Evolutionary conservation across 2,113 vertebrate species (phyloP), one percentile per base, ranked within the genome.

Genomic region (Oenanthe oenanthe): DNA sequence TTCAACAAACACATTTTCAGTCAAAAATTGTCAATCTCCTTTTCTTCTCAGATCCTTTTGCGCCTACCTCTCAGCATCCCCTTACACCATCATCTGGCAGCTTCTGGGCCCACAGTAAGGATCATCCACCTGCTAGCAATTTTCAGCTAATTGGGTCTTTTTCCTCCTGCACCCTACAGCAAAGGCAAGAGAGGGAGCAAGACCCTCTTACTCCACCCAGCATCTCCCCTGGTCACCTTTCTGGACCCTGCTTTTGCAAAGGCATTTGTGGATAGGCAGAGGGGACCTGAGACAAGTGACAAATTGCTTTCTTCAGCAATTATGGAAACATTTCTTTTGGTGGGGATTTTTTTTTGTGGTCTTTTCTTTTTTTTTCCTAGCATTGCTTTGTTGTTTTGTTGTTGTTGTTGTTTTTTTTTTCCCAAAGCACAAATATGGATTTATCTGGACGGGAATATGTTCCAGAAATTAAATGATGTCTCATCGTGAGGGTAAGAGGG

Each of bases 1-100:
- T 97, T 95, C 93, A 94, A 93, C 92, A 95, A 95, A 93, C 94
- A 67, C 0, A 0, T 90, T 94, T 92, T 90, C 85, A 86, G 85
- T 96, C 92, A 92, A 74, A 92, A 95, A 92, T 80, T 90, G 92
- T 94, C 94, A 96, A 53, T 85, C 88, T 89, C 34, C n/a, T 88
- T 88, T 92, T 94, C 47, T 93, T 63, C 38, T n/a, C 56, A 71
- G 43, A 83, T 77, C 22, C n/a, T 88, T 83, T 79, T 77, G 53
- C 7, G 0, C 72, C 48, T 88, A 9, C 22, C 34, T 93, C 61
- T 88, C 63, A 77, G 51, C 48, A 65, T 36, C 53, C 90, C 76
- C 62, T 86, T 86, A 86, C 29, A 89, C 22, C 5, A 1, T 58
- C 24, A 62, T 34, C 54, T 26, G 3, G 76, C 84, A 95, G 67